A percentile compares a stretch with the other conserved stretches of the same genome.
Evolutionary conservation across 2,888 invertebrate species (phyloP).

Genomic region (Agriotes lineatus): DNA sequence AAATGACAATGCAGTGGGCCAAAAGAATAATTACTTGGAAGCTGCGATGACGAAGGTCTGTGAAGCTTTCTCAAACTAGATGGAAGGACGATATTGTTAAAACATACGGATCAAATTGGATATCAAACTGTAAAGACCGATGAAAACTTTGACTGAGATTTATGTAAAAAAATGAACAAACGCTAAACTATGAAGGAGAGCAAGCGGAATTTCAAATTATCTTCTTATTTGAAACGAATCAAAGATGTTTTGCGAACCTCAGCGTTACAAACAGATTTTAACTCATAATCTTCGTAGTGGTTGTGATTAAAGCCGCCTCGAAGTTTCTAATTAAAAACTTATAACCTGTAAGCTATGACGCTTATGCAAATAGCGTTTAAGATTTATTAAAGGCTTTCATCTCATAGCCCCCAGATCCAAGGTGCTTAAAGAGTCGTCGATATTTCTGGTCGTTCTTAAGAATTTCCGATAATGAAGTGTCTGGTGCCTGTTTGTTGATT

Average conservation of each 20-base stretch:
- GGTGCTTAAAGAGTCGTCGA: neutral
- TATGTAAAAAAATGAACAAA: too few species aligned
- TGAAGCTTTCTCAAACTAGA: too few species aligned
- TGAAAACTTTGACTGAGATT: too few species aligned
- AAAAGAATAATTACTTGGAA: too few species aligned
- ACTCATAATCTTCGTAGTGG: neutral
- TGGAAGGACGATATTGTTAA: too few species aligned
- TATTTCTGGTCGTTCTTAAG: neutral
- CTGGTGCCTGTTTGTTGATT: constrained; percentile 27
- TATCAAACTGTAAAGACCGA: too few species aligned
- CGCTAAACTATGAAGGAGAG: too few species aligned
- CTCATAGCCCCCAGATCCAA: neutral
- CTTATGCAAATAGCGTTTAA: constrained; percentile 9
- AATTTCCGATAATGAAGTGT: constrained; percentile 4
- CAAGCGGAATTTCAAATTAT: too few species aligned
- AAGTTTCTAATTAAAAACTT: constrained; percentile 25
- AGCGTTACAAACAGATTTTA: neutral
- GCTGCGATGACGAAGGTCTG: too few species aligned
- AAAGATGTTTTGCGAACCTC: neutral
- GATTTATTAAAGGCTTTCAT: constrained; percentile 15
- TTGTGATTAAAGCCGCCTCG: neutral
- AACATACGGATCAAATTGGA: too few species aligned
- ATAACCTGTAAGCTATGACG: constrained; percentile 7
- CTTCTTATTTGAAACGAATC: too few species aligned
- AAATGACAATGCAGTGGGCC: too few species aligned